These are phyloP conservation scores for Phaethornis superciliosus DNA, from an alignment of 2,113 vertebrate species.

Conservation along the genomic window DNA sequence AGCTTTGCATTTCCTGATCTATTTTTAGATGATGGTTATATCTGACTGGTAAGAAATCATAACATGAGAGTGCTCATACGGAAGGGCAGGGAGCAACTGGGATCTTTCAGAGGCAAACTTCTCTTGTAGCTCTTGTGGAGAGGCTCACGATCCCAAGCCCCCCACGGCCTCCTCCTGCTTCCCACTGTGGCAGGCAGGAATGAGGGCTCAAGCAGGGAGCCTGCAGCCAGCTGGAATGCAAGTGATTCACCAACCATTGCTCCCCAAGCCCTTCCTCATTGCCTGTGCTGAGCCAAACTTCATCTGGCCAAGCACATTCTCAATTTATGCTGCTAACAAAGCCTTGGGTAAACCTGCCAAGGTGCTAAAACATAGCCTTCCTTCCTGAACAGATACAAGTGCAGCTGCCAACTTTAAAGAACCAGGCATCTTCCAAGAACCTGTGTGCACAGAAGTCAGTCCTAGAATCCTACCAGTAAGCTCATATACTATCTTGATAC, in stretches of 20 bases:
- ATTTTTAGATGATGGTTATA: background rate
- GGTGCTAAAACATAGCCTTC: background rate
- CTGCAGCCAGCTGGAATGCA: background rate
- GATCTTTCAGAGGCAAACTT: background rate
- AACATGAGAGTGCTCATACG: background rate
- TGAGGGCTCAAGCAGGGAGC: rapidly evolving
- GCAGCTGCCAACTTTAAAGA: background rate
- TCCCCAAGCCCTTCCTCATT: rapidly evolving
- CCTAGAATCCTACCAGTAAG: background rate
- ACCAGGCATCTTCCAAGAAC: background rate
- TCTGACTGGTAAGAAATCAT: background rate
- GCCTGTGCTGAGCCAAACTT: background rate
- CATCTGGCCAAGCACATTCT: background rate
- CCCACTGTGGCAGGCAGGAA: background rate
- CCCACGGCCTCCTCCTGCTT: background rate
- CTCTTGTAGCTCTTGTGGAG: rapidly evolving
- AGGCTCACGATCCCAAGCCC: rapidly evolving
- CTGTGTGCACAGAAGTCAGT: background rate
- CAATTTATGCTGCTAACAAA: background rate
- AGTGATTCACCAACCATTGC: background rate
- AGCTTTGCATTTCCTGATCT: background rate
- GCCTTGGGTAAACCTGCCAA: background rate
- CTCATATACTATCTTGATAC: background rate
- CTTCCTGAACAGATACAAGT: background rate
- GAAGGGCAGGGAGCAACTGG: background rate